Conservation (phyloP, 2,888 invertebrate species). For the Pherbina coryleti region DNA sequence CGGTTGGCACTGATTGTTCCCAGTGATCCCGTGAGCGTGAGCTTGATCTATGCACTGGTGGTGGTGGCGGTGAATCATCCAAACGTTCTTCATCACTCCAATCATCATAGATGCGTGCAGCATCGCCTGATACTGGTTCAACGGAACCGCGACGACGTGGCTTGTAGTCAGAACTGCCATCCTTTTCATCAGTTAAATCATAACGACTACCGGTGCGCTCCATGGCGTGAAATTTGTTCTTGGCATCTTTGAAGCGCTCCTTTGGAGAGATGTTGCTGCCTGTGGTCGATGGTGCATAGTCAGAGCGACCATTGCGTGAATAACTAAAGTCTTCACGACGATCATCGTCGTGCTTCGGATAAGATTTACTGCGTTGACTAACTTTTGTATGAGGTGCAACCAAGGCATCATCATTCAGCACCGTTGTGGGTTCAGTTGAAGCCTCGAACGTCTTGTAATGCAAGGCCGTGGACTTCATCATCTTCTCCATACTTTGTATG, state of each 20-base stretch:
- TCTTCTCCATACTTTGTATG: constrained; percentile 69
- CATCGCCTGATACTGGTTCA: constrained; percentile 49
- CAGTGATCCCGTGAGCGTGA: constrained; percentile 53
- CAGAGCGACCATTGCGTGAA: constrained; percentile 44
- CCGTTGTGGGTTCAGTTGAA: constrained; percentile 44
- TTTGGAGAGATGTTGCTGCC: constrained; percentile 73
- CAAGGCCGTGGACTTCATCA: constrained; percentile 69
- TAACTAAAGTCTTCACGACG: constrained; percentile 51
- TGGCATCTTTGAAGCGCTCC: constrained; percentile 87
- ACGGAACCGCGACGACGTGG: constrained; percentile 58
- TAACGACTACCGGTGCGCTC: constrained; percentile 72
- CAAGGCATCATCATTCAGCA: constrained; percentile 39
- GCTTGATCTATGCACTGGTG: constrained; percentile 43
- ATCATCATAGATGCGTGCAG: constrained; percentile 55
- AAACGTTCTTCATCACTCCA: constrained; percentile 67
- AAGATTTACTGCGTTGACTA: constrained; percentile 54
- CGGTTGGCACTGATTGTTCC: constrained; percentile 38
- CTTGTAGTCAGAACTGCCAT: constrained; percentile 45
- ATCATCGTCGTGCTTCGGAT: constrained; percentile 52
- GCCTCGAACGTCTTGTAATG: constrained; percentile 65
- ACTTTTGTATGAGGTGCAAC: constrained; percentile 51
- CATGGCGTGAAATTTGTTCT: constrained; percentile 86
- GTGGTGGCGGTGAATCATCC: constrained; percentile 51
- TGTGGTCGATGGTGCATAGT: constrained; percentile 40
- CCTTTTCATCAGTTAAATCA: constrained; percentile 68